Evolutionary conservation across 2,113 vertebrate species (phyloP).

Genomic region (Siniperca chuatsi): DNA sequence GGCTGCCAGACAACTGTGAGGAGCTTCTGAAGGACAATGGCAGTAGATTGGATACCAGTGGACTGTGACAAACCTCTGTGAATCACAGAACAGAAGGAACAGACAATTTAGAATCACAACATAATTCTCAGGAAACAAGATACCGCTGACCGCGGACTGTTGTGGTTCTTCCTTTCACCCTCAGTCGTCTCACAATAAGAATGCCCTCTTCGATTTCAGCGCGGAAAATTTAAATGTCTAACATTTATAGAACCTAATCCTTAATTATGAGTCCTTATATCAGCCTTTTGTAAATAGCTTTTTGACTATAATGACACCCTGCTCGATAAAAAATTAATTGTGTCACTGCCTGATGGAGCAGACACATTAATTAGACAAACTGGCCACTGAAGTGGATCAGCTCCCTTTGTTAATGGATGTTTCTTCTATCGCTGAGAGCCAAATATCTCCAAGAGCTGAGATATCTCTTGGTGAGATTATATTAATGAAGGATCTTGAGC

Average conservation of each 20-base stretch:
- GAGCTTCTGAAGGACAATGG: slow-evolving; percentile 92
- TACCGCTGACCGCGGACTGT: background rate
- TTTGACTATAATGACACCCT: background rate
- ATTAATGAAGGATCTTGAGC: slow-evolving; percentile 33
- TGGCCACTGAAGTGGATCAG: background rate
- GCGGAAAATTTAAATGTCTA: background rate
- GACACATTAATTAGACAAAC: slow-evolving; percentile 18
- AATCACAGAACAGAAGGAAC: slow-evolving; percentile 42
- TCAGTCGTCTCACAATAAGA: background rate
- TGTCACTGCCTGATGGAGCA: background rate
- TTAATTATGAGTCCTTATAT: background rate
- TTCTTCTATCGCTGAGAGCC: background rate
- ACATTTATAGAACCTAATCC: background rate
- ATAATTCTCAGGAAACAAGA: background rate
- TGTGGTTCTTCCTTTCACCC: background rate
- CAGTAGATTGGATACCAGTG: slow-evolving; percentile 86
- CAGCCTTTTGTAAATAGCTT: background rate
- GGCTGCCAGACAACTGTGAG: slow-evolving; percentile 87
- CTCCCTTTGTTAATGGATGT: background rate
- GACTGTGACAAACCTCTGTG: slow-evolving; percentile 91
- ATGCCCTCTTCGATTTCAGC: background rate
- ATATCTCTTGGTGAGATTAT: slow-evolving; percentile 21
- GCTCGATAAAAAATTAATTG: background rate
- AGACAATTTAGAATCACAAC: background rate
- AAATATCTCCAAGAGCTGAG: background rate